A percentile compares a stretch with the other conserved stretches of the same genome.
Evolutionary conservation across 2,888 invertebrate genomes (phyloP).

Genomic region (Calameuta pallipes): DNA sequence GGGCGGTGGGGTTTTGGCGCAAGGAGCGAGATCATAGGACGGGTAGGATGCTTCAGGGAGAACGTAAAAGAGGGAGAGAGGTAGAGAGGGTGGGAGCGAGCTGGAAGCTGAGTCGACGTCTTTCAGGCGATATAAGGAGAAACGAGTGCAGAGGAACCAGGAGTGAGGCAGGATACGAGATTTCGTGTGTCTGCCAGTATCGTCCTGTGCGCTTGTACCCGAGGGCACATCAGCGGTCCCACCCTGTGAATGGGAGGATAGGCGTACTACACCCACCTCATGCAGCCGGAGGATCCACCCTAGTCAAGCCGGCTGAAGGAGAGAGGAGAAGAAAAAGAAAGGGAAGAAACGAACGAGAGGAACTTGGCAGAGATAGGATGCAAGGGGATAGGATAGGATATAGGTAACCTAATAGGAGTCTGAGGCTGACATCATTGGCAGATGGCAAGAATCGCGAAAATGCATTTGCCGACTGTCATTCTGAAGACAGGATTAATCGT

Average conservation of each 20-base stretch:
- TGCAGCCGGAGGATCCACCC: neutral
- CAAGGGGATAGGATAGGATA: slow-evolving; percentile 37
- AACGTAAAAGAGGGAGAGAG: slow-evolving; percentile 19
- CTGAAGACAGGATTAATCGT: neutral
- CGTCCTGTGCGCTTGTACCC: slow-evolving; percentile 29
- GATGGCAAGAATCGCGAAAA: slow-evolving; percentile 58
- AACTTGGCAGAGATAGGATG: slow-evolving; percentile 48
- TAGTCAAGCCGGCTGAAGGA: neutral
- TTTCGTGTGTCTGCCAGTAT: slow-evolving; percentile 52
- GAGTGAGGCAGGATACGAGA: slow-evolving; percentile 52
- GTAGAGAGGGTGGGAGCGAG: slow-evolving; percentile 39
- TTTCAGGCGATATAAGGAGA: slow-evolving; percentile 42
- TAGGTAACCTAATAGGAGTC: slow-evolving; percentile 63
- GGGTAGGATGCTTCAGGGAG: neutral
- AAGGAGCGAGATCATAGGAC: neutral
- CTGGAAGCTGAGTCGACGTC: slow-evolving; percentile 61
- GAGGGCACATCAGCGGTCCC: slow-evolving; percentile 57
- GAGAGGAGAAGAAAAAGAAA: neutral
- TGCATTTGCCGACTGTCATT: neutral
- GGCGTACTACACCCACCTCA: neutral
- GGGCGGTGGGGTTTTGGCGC: neutral
- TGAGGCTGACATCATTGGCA: slow-evolving; percentile 64
- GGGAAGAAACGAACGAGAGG: slow-evolving; percentile 20
- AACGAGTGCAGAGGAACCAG: slow-evolving; percentile 17
- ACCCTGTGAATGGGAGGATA: slow-evolving; percentile 24